These are phyloP conservation scores for Amblyopsis hoosieri DNA, from an alignment of 2,797 vertebrate genomes.

Conservation along the genomic window DNA sequence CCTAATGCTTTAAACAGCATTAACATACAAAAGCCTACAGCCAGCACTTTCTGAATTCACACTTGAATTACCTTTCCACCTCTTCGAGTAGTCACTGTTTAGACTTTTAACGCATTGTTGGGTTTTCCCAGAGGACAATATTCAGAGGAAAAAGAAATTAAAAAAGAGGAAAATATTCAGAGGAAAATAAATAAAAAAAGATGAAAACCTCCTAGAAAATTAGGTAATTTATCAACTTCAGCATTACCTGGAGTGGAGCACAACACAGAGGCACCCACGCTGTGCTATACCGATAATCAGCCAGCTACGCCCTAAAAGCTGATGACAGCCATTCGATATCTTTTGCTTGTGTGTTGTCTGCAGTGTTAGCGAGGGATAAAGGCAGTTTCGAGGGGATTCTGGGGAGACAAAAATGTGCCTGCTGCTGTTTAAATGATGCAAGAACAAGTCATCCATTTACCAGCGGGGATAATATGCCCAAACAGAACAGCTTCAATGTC, in stretches of 20 bases:
- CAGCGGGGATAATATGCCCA: slow-evolving; percentile 7
- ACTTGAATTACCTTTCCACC: slow-evolving; percentile 22
- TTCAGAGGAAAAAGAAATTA: slow-evolving; percentile 8
- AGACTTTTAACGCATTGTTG: slow-evolving; percentile 18
- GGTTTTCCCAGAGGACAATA: slow-evolving; percentile 7
- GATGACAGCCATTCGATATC: neutral
- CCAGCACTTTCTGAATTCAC: slow-evolving; percentile 25
- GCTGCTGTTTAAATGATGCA: slow-evolving; percentile 3
- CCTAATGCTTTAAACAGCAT: slow-evolving; percentile 36
- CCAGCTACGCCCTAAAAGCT: slow-evolving; percentile 16
- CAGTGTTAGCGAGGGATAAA: neutral
- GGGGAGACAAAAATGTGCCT: neutral
- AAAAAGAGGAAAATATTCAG: neutral
- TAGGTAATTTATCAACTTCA: slow-evolving; percentile 20
- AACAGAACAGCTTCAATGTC: neutral
- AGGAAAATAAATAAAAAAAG: slow-evolving; percentile 3
- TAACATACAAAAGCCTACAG: slow-evolving; percentile 21
- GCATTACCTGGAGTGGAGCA: neutral
- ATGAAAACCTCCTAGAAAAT: slow-evolving; percentile 5
- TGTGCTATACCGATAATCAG: slow-evolving; percentile 17
- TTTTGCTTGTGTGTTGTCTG: slow-evolving; percentile 9
- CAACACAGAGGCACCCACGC: neutral
- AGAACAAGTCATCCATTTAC: slow-evolving; percentile 4
- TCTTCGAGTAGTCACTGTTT: slow-evolving; percentile 24
- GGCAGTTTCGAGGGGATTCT: neutral